Percentiles rank a stretch among this genome's conserved stretches.
These are phyloP conservation scores for Ruditapes philippinarum DNA, from an alignment of 1,140 invertebrate genomes.

Conservation along the genomic window DNA sequence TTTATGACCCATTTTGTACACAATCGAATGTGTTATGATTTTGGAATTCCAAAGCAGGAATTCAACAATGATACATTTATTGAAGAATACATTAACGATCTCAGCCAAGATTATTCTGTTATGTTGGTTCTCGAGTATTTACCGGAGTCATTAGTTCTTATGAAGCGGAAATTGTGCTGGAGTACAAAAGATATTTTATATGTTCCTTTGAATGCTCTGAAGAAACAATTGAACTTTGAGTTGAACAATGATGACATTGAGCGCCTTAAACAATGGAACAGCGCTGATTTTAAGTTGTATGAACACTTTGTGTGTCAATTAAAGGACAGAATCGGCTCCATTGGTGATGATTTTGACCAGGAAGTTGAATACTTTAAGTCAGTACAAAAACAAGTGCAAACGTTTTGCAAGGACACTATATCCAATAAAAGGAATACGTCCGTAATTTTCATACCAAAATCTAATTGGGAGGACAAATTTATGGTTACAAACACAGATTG, in stretches of 20 bases:
- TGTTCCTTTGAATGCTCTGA: slow-evolving; percentile 76
- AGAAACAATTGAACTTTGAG: slow-evolving; percentile 50
- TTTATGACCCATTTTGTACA: slow-evolving; percentile 69
- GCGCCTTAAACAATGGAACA: slow-evolving; percentile 66
- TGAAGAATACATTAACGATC: slow-evolving; percentile 70
- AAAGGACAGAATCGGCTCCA: slow-evolving; percentile 56
- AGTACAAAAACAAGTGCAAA: slow-evolving; percentile 66
- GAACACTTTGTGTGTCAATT: slow-evolving; percentile 72
- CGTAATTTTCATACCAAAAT: slow-evolving; percentile 38
- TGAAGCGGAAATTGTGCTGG: slow-evolving; percentile 81
- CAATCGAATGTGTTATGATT: slow-evolving; percentile 80
- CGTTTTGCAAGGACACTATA: slow-evolving; percentile 60
- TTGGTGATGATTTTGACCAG: slow-evolving; percentile 68
- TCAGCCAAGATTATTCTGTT: slow-evolving; percentile 77
- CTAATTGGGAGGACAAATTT: slow-evolving; percentile 73
- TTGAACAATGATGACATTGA: slow-evolving; percentile 65
- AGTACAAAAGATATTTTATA: slow-evolving; percentile 81
- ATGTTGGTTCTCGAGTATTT: slow-evolving; percentile 83
- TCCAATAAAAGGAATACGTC: not conserved
- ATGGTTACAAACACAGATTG: slow-evolving; percentile 69
- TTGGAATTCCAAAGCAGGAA: slow-evolving; percentile 69
- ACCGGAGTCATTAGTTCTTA: slow-evolving; percentile 81
- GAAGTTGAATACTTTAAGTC: slow-evolving; percentile 76
- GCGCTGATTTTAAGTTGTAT: slow-evolving; percentile 79
- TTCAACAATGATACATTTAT: slow-evolving; percentile 67